Percentiles rank a stretch among this genome's conserved stretches.
Conservation (phyloP, 2,797 vertebrate genomes). For the Alectoris magna region DNA sequence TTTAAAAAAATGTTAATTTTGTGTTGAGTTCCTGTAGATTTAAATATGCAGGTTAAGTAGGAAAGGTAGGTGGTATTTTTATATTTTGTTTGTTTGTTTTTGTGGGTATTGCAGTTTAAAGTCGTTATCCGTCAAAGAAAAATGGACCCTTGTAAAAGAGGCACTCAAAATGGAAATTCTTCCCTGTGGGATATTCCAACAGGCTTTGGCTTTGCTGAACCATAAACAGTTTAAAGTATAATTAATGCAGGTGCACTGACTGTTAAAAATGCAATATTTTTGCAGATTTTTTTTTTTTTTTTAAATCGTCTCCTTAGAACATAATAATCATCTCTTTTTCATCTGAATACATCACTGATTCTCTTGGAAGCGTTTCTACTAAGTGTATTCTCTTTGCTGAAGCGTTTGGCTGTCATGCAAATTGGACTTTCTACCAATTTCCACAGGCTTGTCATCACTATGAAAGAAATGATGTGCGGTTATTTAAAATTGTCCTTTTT, state of each 20-base stretch:
- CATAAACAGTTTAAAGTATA: neutral
- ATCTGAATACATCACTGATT: slow-evolving; percentile 35
- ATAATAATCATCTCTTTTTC: slow-evolving; percentile 39
- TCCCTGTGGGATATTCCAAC: neutral
- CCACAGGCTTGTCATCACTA: slow-evolving; percentile 49
- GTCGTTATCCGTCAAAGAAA: neutral
- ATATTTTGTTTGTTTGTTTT: neutral
- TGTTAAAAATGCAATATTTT: neutral
- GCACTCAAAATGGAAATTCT: neutral
- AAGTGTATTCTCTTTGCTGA: slow-evolving; percentile 50
- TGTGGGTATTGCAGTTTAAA: neutral
- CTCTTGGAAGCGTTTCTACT: slow-evolving; percentile 20
- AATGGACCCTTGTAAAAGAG: neutral
- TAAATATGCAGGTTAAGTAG: neutral
- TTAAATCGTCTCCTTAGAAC: neutral
- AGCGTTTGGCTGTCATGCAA: slow-evolving; percentile 15
- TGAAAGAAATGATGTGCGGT: slow-evolving; percentile 44
- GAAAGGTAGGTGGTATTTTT: neutral
- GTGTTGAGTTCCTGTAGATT: neutral
- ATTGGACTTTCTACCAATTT: slow-evolving; percentile 46
- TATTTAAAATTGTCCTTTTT: slow-evolving; percentile 65
- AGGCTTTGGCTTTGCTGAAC: neutral
- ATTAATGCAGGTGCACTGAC: neutral
- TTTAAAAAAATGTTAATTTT: neutral
- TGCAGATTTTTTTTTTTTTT: neutral